Evolutionary conservation across 2,888 invertebrate species (phyloP), one percentile per base, ranked within the genome.

Genomic region (Drosophila vallismaia): DNA sequence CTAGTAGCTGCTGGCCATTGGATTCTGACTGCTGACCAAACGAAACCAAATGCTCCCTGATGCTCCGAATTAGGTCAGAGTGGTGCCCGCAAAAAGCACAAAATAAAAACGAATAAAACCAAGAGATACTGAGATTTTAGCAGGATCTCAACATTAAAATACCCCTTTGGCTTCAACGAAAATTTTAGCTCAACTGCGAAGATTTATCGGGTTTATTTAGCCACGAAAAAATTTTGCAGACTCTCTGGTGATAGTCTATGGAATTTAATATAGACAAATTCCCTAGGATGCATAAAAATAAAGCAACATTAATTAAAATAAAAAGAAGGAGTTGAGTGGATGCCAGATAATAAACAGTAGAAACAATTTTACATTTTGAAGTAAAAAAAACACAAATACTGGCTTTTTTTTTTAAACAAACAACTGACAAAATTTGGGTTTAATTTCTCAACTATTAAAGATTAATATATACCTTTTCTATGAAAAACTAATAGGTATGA

Each of bases 21-120:
- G 46, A 57, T 33, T 14, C 46, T 28, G 51, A 31, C 36, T 28
- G 55, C 66, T 85, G 80, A 63, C 83, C 83, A 64, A 70, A 19
- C 36, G 19, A 60, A 60, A 71, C 31, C 57, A 48, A 66, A 48
- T 51, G 64, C 83, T 71, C 58, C 67, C 71, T 67, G 33, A 52
- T 52, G 36, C 38, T 8, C 8, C 31, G 68, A 85, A 81, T 76
- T 87, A 71, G 81, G 81, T 81, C 86, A 81, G 46, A 72, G 68
- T 71, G 79, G 54, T 55, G 70, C 71, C 83, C 74, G 55, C 87
- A 85, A 64, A 67, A 14, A 64, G 68, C 64, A 19, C 36, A 38
- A 10, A 42, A 45, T 24, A 66, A 36, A 63, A 51, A 29, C n/a
- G 12, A 24, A 24, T 28, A 26, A 4, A 29, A 45, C 4, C 19